Evolutionary conservation across 2,797 vertebrate species (phyloP).

Genomic region (Cossypha dichroa): DNA sequence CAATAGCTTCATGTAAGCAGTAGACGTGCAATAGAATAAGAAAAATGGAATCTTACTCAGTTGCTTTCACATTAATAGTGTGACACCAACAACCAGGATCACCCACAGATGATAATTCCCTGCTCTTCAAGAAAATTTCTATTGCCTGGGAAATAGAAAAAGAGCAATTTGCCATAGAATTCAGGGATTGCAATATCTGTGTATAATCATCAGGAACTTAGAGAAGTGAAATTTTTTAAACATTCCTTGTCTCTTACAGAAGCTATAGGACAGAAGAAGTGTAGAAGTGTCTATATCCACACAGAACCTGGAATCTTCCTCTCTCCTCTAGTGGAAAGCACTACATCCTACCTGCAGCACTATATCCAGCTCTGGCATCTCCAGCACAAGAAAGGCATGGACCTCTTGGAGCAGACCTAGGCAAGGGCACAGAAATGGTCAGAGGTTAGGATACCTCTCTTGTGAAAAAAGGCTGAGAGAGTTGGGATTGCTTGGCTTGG

Average conservation of each 20-base stretch:
- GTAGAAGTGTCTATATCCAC: background rate
- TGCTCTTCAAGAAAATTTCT: background rate
- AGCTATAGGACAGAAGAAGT: background rate
- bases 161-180: background rate
- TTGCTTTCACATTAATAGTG: background rate
- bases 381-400: background rate
- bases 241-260: background rate
- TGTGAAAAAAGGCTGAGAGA: background rate
- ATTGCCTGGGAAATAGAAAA: background rate
- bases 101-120: background rate
- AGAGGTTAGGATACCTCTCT: background rate
- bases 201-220: background rate
- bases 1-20: background rate
- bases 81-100: background rate
- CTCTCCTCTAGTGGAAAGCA: background rate
- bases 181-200: background rate
- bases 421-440: background rate
- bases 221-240: background rate
- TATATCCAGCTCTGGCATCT: background rate
- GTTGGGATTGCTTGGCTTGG: accelerated
- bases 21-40: background rate
- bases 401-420: background rate
- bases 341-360: background rate
- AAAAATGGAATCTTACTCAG: background rate
- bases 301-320: background rate